Percentiles rank a stretch among this genome's conserved stretches.
phyloP scores from a whole-genome alignment of 2,888 invertebrate genomes.

The Hipparchia semele region DNA sequence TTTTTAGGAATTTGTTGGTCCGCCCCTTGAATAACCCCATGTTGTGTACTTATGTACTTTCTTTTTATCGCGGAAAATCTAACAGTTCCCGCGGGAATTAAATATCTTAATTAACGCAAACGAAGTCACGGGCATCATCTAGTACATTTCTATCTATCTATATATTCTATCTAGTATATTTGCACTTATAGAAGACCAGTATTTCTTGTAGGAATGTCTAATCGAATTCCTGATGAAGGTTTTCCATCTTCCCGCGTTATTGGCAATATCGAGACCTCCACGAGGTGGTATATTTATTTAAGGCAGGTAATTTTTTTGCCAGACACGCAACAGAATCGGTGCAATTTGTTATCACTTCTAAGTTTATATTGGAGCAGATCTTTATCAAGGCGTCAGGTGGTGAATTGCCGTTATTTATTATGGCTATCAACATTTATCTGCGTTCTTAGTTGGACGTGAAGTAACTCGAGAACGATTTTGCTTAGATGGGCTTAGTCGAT shows the following conservation, averaged over 20 bases:
- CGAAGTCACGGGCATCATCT: too few relatives aligned
- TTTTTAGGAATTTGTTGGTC: too few relatives aligned
- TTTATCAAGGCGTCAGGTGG: slow-evolving; percentile 38
- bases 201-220: neutral
- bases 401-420: slow-evolving; percentile 39
- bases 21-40: too few relatives aligned
- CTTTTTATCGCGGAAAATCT: too few relatives aligned
- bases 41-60: too few relatives aligned
- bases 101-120: too few relatives aligned
- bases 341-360: slow-evolving; percentile 32
- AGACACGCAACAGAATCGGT: slow-evolving; percentile 24
- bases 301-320: slow-evolving; percentile 22
- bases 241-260: slow-evolving; percentile 13
- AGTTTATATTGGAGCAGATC: slow-evolving; percentile 37
- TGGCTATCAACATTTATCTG: slow-evolving; percentile 38
- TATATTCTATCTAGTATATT: too few relatives aligned
- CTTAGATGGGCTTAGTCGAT: slow-evolving; percentile 30
- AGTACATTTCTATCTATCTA: too few relatives aligned
- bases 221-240: slow-evolving; percentile 6
- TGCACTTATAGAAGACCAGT: neutral
- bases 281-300: slow-evolving; percentile 21
- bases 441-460: slow-evolving; percentile 27
- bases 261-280: slow-evolving; percentile 6
- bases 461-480: slow-evolving; percentile 28
- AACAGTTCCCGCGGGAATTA: too few relatives aligned